These are phyloP conservation scores for Numenius arquata DNA, from an alignment of 2,113 vertebrate species.

Conservation along the genomic window DNA sequence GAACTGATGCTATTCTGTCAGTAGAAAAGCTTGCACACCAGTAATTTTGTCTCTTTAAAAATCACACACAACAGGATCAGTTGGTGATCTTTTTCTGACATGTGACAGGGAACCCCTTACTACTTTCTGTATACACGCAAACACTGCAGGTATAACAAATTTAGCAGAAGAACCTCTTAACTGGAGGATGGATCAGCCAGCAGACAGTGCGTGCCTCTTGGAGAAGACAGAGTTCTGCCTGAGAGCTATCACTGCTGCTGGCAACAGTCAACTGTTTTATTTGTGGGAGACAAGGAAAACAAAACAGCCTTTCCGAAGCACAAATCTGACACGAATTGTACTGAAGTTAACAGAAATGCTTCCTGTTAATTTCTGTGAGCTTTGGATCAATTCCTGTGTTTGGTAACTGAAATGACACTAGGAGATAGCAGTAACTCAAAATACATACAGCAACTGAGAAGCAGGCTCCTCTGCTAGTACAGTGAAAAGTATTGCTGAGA, in stretches of 20 bases:
- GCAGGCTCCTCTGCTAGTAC: background rate
- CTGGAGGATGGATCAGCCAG: background rate
- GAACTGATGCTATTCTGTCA: background rate
- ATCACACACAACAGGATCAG: background rate
- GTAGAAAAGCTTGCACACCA: background rate
- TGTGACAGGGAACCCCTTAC: background rate
- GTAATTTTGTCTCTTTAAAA: background rate
- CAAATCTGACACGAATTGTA: background rate
- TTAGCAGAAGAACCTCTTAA: background rate
- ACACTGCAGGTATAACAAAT: background rate
- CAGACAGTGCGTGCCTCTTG: background rate
- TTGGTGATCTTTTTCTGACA: background rate
- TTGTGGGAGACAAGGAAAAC: background rate
- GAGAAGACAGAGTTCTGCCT: background rate
- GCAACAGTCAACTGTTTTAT: background rate
- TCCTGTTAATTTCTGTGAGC: background rate
- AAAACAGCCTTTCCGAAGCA: background rate
- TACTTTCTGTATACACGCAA: background rate
- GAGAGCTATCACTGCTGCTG: background rate
- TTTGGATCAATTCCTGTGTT: background rate
- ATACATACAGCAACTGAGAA: background rate
- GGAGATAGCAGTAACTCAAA: background rate
- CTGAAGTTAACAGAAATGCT: background rate
- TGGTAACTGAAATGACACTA: background rate
- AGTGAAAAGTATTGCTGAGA: background rate